phyloP scores from a whole-genome alignment of 1,140 invertebrate genomes.

The Orchesella cincta region DNA sequence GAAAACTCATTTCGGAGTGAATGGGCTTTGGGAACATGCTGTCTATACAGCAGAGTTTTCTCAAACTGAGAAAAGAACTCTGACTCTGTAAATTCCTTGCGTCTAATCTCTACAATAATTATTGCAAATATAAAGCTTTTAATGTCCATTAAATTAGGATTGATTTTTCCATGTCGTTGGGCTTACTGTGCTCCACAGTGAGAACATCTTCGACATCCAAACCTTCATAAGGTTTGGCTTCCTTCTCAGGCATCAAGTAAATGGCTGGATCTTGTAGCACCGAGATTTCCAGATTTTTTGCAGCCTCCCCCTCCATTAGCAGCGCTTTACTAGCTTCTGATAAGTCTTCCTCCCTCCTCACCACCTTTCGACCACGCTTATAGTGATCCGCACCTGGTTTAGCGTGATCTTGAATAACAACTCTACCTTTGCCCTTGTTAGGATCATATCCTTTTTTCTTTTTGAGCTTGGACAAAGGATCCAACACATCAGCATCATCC shows the following conservation, averaged over 20 bases:
- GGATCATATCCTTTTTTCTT: too few species aligned
- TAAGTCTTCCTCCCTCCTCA: background rate
- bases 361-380: too few species aligned
- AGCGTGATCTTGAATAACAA: background rate
- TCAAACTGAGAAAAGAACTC: slow-evolving; percentile 9
- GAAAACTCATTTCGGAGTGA: background rate
- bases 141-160: background rate
- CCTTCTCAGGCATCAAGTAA: background rate
- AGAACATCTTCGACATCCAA: background rate
- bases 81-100: background rate
- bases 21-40: background rate
- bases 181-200: background rate
- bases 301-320: background rate
- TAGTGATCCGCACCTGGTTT: too few species aligned
- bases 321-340: background rate
- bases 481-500: background rate
- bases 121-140: background rate
- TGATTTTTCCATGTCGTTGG: background rate
- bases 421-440: background rate
- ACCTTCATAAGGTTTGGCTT: background rate
- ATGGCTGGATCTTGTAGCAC: slow-evolving; percentile 7
- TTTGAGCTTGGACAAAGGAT: background rate
- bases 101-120: background rate
- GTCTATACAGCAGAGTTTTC: background rate
- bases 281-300: slow-evolving; percentile 23